phyloP scores from a whole-genome alignment of 2,113 vertebrate genomes.

The Todiramphus saurophagus region DNA sequence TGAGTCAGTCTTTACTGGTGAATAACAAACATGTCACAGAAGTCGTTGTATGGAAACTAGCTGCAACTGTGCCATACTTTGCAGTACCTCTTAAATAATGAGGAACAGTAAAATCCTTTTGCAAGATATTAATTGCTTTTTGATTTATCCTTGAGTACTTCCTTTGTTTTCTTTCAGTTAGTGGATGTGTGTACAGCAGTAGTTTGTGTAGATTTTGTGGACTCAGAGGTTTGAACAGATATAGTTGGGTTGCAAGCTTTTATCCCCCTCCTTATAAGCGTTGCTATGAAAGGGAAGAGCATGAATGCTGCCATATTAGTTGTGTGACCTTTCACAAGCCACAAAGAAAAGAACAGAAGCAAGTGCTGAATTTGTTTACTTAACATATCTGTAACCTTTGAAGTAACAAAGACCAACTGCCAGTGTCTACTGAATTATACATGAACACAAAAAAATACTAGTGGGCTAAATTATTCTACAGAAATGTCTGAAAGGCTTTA shows the following conservation, averaged over 20 bases:
- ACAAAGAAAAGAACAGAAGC: background rate
- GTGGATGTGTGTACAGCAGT: accelerated
- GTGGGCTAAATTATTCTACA: background rate
- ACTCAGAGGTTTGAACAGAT: background rate
- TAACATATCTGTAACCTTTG: background rate
- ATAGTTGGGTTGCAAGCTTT: background rate
- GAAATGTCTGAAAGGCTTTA: background rate
- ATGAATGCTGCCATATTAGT: background rate
- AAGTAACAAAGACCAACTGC: background rate
- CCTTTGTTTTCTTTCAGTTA: background rate
- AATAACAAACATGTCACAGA: background rate
- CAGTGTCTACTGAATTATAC: background rate
- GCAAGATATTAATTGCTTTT: background rate
- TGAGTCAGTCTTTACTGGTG: background rate
- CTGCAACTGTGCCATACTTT: background rate
- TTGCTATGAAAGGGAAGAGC: background rate
- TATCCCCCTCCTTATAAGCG: background rate
- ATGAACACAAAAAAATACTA: background rate
- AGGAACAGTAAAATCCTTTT: background rate
- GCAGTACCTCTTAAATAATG: background rate
- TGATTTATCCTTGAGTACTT: background rate
- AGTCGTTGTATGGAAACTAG: background rate
- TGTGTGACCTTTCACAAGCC: background rate
- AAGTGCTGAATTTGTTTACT: background rate
- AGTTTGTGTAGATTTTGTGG: background rate